Percentiles rank a stretch among this genome's conserved stretches.
phyloP scores from a whole-genome alignment of 2,888 invertebrate species.

The Sisyra terminalis region DNA sequence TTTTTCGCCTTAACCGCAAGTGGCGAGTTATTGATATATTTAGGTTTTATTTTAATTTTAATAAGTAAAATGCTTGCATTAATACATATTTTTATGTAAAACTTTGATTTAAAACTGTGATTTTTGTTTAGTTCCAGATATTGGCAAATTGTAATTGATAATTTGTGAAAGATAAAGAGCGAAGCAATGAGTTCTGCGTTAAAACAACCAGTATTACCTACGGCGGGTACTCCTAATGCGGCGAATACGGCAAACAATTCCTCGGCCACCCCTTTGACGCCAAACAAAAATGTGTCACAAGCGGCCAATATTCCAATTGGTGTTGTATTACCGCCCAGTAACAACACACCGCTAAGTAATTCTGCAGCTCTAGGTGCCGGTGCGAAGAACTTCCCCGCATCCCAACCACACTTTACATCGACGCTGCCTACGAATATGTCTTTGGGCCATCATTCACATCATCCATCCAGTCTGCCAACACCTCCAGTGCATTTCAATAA shows the following conservation, averaged over 20 bases:
- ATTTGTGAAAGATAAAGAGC: background rate
- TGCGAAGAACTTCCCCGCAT: background rate
- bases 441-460: background rate
- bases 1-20: too few relatives aligned
- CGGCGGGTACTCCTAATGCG: conserved; percentile 26
- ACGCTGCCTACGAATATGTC: background rate
- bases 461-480: background rate
- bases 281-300: conserved; percentile 22
- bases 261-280: conserved; percentile 15
- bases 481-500: background rate
- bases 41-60: too few relatives aligned
- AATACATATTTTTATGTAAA: too few relatives aligned
- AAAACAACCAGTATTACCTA: conserved; percentile 36
- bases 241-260: conserved; percentile 13
- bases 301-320: conserved; percentile 1
- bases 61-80: too few relatives aligned
- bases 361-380: background rate
- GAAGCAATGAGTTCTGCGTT: conserved; percentile 39
- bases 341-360: background rate
- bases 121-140: too few relatives aligned
- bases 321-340: conserved; percentile 6
- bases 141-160: background rate
- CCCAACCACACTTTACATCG: background rate
- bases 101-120: too few relatives aligned
- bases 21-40: too few relatives aligned